Percentiles rank a stretch among this genome's conserved stretches.
Evolutionary conservation across 2,797 vertebrate genomes (phyloP).

Genomic region (Hippoglossus hippoglossus): DNA sequence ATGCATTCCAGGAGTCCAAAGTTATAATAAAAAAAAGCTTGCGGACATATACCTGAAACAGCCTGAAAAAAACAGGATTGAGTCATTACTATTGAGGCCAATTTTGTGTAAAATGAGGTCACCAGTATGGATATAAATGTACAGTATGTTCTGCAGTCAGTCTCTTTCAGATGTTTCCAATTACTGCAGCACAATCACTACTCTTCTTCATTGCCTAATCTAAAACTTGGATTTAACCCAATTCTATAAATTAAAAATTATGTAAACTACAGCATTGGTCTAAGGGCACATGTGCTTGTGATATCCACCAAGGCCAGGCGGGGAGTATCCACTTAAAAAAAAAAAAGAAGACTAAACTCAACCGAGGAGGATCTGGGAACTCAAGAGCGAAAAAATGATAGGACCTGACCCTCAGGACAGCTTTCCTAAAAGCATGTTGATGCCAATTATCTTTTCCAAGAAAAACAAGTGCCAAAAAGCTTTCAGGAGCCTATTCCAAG

Average conservation of each 20-base stretch:
- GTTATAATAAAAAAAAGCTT: not conserved
- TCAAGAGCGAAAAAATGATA: slow-evolving; percentile 7
- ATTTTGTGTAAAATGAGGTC: not conserved
- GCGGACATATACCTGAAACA: not conserved
- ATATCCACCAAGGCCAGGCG: slow-evolving; percentile 25
- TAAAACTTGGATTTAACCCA: not conserved
- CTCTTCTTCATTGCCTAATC: not conserved
- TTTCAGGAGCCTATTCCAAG: slow-evolving; percentile 42
- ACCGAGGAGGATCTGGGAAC: slow-evolving; percentile 24
- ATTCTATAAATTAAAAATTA: not conserved
- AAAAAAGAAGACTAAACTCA: slow-evolving; percentile 15
- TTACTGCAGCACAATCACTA: not conserved
- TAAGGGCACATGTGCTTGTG: slow-evolving; percentile 28
- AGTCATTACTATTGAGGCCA: not conserved
- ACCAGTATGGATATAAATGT: not conserved
- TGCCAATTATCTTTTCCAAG: not conserved
- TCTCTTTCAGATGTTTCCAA: not conserved
- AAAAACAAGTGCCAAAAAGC: slow-evolving; percentile 20
- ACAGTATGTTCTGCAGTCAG: not conserved
- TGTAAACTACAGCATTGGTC: not conserved
- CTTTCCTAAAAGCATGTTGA: slow-evolving; percentile 44
- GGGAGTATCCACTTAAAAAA: slow-evolving; percentile 10
- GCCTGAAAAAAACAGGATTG: not conserved
- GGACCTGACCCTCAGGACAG: slow-evolving; percentile 1
- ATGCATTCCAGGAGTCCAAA: no score